phyloP scores from a whole-genome alignment of 2,113 vertebrate genomes.

The Sprattus sprattus region DNA sequence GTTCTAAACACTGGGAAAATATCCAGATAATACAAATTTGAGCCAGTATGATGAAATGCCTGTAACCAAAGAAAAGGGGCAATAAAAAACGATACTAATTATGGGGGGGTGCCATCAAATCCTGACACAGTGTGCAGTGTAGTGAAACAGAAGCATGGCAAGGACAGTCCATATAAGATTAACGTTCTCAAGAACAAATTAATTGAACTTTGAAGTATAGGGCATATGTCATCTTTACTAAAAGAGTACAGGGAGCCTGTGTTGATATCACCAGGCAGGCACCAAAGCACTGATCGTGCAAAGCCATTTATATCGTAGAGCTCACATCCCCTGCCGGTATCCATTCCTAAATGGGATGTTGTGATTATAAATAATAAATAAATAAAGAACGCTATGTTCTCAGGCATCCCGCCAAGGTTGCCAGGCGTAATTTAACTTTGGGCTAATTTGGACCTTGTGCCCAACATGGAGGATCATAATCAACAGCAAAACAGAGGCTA shows the following conservation, averaged over 20 bases:
- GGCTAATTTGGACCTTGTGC: background rate
- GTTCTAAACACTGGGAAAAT: background rate
- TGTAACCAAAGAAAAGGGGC: too few relatives aligned
- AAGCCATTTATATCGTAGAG: background rate
- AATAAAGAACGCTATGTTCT: background rate
- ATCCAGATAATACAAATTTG: too few relatives aligned
- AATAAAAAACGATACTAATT: too few relatives aligned
- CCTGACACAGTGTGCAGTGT: background rate
- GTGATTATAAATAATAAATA: background rate
- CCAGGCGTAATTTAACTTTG: background rate
- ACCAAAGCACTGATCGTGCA: background rate
- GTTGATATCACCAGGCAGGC: background rate
- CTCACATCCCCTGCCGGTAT: background rate
- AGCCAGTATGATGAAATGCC: too few relatives aligned
- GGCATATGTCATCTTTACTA: background rate
- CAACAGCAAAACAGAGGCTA: slow-evolving; percentile 34
- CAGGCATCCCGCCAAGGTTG: background rate
- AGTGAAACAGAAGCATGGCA: background rate
- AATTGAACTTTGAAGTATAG: background rate
- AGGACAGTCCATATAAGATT: background rate
- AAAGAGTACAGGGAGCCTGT: background rate
- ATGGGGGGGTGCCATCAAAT: background rate
- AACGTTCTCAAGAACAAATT: background rate
- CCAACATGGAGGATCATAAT: background rate
- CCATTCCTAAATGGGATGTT: background rate